Evolutionary conservation across 2,113 vertebrate species (phyloP).

Genomic region (Canis aureus): DNA sequence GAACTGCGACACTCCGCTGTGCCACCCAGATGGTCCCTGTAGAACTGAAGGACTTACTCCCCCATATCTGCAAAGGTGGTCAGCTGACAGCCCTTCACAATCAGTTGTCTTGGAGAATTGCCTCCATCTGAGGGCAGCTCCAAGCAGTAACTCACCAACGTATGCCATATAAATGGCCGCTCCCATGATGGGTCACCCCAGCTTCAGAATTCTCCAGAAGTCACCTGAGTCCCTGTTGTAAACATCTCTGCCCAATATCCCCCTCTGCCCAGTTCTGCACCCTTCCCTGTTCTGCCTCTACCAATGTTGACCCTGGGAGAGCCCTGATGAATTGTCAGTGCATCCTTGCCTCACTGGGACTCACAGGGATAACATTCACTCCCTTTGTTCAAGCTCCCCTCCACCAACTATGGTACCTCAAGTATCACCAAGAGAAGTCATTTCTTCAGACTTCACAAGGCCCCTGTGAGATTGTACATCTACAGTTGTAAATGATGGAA

Average conservation of each 20-base stretch:
- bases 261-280: neutral
- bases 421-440: neutral
- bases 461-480: accelerated
- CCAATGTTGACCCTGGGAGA: accelerated
- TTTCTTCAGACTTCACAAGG: neutral
- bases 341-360: neutral
- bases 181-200: neutral
- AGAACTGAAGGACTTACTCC: accelerated
- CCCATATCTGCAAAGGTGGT: neutral
- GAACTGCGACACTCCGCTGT: neutral
- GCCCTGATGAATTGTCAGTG: accelerated
- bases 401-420: neutral
- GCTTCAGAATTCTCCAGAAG: accelerated
- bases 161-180: neutral
- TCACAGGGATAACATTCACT: accelerated
- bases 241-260: neutral
- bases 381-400: neutral
- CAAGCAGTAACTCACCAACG: neutral
- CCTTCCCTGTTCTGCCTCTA: neutral
- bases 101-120: too few species aligned
- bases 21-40: neutral
- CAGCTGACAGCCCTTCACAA: neutral
- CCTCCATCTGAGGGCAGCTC: neutral
- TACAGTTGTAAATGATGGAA: neutral
- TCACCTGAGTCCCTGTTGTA: neutral